Percentiles rank a stretch among this genome's conserved stretches.
Evolutionary conservation across 2,113 vertebrate species (phyloP).

Genomic region (Numida meleagris): DNA sequence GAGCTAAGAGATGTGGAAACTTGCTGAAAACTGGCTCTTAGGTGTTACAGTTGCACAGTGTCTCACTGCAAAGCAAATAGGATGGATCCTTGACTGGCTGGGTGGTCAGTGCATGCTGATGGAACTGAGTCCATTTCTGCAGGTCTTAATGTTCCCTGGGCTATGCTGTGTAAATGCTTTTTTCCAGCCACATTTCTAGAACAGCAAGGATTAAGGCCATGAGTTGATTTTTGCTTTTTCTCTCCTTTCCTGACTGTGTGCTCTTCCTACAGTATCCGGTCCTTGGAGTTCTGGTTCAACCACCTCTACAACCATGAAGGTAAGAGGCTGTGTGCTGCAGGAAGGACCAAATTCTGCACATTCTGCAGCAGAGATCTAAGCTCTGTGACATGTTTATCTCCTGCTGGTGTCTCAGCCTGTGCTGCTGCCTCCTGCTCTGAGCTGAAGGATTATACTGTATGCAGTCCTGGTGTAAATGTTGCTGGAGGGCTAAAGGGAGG

Average conservation of each 20-base stretch:
- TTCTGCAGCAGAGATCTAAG: neutral
- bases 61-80: neutral
- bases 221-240: neutral
- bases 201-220: neutral
- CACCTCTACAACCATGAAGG: constrained; percentile 96
- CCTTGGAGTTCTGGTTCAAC: constrained; percentile 97
- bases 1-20: neutral
- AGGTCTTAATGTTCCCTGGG: neutral
- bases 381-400: neutral
- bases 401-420: neutral
- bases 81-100: neutral
- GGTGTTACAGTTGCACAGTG: neutral
- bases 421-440: neutral
- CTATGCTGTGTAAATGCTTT: neutral
- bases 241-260: neutral
- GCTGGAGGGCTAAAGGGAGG: neutral
- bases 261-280: constrained; percentile 84
- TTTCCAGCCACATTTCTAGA: neutral
- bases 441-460: neutral
- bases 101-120: neutral
- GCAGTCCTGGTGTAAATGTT: fast-evolving
- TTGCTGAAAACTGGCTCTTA: neutral
- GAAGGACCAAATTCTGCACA: neutral
- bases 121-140: neutral
- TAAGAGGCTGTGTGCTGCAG: constrained; percentile 58